Evolutionary conservation across 2,888 invertebrate genomes (phyloP).

Genomic region (Eupsilia transversa): DNA sequence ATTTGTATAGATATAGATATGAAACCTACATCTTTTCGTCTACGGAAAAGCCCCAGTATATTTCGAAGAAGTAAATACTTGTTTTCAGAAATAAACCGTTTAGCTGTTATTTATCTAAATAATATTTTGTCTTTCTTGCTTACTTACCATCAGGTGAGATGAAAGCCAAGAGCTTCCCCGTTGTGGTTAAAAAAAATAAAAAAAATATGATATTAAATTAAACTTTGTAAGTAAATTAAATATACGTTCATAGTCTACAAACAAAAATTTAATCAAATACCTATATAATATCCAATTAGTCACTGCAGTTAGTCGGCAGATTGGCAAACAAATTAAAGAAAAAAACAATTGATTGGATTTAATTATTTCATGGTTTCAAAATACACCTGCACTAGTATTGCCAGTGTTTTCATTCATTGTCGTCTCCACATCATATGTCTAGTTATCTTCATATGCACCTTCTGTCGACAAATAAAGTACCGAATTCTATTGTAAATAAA

Average conservation of each 20-base stretch:
- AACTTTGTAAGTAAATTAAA: not conserved
- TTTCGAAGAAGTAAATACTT: not conserved
- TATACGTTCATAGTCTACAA: not conserved
- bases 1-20: not conserved
- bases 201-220: no score
- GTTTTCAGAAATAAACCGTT: not conserved
- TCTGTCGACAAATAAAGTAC: not conserved
- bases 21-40: not conserved
- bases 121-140: no score
- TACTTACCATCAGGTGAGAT: no score
- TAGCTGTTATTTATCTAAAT: not conserved
- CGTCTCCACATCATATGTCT: not conserved
- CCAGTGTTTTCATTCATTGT: not conserved
- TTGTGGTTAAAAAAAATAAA: no score
- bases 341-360: no score
- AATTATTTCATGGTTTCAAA: not conserved
- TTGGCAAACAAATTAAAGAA: no score
- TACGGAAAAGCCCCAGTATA: constrained; percentile 8
- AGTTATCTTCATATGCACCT: not conserved
- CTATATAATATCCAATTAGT: not conserved
- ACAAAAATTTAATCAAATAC: not conserved
- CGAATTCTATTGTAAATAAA: not conserved
- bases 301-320: not conserved
- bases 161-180: no score
- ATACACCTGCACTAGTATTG: not conserved